These are phyloP conservation scores for Sebastes schlegelii DNA, from an alignment of 2,113 vertebrate genomes.

Conservation along the genomic window DNA sequence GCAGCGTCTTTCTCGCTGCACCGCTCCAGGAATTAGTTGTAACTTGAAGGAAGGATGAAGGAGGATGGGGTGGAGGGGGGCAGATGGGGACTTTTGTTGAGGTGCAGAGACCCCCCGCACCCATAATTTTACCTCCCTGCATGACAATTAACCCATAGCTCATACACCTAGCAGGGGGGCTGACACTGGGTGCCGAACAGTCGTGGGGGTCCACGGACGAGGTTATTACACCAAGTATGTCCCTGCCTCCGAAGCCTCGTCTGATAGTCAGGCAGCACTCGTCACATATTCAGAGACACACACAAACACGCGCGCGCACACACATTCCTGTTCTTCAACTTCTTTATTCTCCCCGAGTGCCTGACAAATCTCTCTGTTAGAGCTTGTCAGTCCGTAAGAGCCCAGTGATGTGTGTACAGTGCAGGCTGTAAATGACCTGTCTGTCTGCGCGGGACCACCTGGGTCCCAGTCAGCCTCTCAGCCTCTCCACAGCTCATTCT, in stretches of 20 bases:
- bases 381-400: conserved; percentile 71
- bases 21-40: conserved; percentile 93
- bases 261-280: conserved; percentile 59
- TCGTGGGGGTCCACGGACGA: conserved; percentile 61
- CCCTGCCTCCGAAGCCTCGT: conserved; percentile 57
- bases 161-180: conserved; percentile 71
- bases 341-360: conserved; percentile 71
- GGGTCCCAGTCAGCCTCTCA: conserved; percentile 70
- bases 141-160: conserved; percentile 95
- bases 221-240: conserved; percentile 70
- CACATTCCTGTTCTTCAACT: conserved; percentile 54
- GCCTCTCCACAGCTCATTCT: conserved; percentile 65
- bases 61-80: conserved; percentile 29
- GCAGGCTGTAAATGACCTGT: conserved; percentile 74
- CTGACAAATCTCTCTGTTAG: conserved; percentile 80
- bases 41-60: conserved; percentile 90
- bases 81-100: conserved; percentile 87
- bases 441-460: conserved; percentile 81
- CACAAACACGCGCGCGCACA: conserved; percentile 20
- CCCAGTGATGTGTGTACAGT: conserved; percentile 72
- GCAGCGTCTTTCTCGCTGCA: conserved; percentile 87
- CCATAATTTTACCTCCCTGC: conserved; percentile 93
- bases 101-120: conserved; percentile 94
- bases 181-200: conserved; percentile 60
- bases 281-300: conserved; percentile 58